A percentile compares a stretch with the other conserved stretches of the same genome.
Conservation (phyloP, 2,113 vertebrate species). For the Sakesphorus luctuosus region DNA sequence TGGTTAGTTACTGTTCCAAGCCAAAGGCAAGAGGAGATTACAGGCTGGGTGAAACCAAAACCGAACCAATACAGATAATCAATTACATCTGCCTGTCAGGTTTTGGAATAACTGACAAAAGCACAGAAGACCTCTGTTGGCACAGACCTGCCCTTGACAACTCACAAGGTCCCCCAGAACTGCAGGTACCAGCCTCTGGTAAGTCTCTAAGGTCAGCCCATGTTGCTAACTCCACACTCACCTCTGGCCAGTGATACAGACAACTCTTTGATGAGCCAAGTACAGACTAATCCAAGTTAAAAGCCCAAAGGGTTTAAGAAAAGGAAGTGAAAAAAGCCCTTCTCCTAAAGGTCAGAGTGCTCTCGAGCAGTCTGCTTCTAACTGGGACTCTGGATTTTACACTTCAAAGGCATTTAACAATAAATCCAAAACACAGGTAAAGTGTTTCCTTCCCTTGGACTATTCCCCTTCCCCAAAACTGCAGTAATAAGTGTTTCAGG, state of each 20-base stretch:
- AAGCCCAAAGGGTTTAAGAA: not conserved
- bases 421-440: not conserved
- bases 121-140: too few species aligned
- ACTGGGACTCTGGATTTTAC: not conserved
- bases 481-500: not conserved
- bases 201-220: not conserved
- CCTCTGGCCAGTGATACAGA: rapidly evolving
- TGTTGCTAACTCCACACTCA: rapidly evolving
- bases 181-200: rapidly evolving
- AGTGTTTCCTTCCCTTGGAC: not conserved
- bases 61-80: too few species aligned
- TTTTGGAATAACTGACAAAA: not conserved
- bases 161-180: not conserved
- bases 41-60: not conserved
- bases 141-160: not conserved
- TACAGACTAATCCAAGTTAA: not conserved
- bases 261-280: not conserved
- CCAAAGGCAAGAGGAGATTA: not conserved
- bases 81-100: not conserved
- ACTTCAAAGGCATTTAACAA: not conserved
- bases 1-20: not conserved
- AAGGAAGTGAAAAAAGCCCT: rapidly evolving
- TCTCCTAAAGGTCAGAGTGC: not conserved
- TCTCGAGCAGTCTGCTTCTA: not conserved
- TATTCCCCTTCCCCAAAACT: too few species aligned